Conservation (phyloP, 2,797 vertebrate species). For the Myotis pilosus region DNA sequence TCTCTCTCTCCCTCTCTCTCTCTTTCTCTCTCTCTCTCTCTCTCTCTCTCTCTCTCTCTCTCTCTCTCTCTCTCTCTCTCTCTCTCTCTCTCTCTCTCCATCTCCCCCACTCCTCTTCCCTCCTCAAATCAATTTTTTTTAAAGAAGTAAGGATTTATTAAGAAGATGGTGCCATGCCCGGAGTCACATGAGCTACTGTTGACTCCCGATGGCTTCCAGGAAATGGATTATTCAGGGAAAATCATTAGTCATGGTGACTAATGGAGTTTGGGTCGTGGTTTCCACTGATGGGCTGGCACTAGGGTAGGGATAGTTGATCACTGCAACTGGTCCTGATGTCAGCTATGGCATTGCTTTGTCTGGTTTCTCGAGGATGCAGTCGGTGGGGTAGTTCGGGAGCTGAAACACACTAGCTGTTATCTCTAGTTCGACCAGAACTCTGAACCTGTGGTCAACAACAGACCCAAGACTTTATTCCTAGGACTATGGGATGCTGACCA, state of each 20-base stretch:
- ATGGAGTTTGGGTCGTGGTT: not conserved
- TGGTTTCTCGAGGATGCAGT: not conserved
- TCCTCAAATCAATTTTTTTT: not conserved
- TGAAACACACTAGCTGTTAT: not conserved
- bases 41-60: too few species aligned
- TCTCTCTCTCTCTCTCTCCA: too few species aligned
- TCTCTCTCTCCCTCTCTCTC: too few species aligned
- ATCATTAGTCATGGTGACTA: not conserved
- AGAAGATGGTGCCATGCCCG: not conserved
- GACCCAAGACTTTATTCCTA: not conserved
- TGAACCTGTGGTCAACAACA: not conserved
- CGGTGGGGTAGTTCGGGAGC: not conserved
- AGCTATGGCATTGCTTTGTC: not conserved
- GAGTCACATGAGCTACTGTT: not conserved
- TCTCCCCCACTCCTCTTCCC: not conserved
- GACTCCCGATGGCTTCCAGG: not conserved
- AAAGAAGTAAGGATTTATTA: not conserved
- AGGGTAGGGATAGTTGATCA: not conserved
- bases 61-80: too few species aligned
- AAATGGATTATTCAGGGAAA: not conserved
- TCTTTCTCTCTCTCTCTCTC: too few species aligned
- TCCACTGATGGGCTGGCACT: not conserved
- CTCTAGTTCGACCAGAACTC: not conserved
- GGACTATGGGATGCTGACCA: not conserved
- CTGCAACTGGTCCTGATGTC: not conserved